Percentiles rank a stretch among this genome's conserved stretches.
Conservation (phyloP, 1,140 invertebrate genomes). For the Limonius californicus region DNA sequence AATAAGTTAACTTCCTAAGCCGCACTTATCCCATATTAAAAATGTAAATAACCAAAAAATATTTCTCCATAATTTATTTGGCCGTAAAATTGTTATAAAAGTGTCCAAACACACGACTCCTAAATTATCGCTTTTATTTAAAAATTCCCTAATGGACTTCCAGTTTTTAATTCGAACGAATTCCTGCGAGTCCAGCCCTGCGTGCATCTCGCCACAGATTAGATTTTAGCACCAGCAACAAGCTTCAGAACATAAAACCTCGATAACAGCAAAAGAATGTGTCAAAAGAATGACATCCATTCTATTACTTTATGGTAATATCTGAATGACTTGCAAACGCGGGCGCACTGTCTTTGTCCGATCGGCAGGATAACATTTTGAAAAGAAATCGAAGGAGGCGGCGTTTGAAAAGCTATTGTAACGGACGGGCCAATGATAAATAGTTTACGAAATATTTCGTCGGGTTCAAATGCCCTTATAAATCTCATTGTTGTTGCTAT, state of each 20-base stretch:
- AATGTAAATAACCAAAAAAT: no score
- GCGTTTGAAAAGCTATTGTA: slow-evolving; percentile 14
- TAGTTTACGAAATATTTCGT: slow-evolving; percentile 21
- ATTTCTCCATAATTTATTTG: no score
- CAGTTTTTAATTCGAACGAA: not conserved
- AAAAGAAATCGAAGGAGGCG: slow-evolving; percentile 32
- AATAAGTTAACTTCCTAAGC: no score
- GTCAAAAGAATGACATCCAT: slow-evolving; percentile 37
- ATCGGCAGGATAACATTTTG: slow-evolving; percentile 23
- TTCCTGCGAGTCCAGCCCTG: no score
- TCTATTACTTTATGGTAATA: slow-evolving; percentile 41
- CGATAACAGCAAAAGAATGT: slow-evolving; percentile 18
- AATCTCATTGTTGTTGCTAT: not conserved
- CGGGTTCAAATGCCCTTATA: not conserved
- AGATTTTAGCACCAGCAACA: not conserved
- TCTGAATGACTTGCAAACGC: slow-evolving; percentile 36
- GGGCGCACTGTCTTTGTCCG: not conserved
- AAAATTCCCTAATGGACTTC: no score
- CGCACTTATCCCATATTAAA: no score
- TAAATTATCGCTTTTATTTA: no score
- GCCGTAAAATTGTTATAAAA: no score
- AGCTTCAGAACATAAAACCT: not conserved
- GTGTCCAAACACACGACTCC: no score
- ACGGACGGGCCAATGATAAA: slow-evolving; percentile 35
- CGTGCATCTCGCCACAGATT: not conserved